A percentile compares a stretch with the other conserved stretches of the same genome.
Conservation (phyloP, 2,888 invertebrate species). For the Amphipoea lucens region DNA sequence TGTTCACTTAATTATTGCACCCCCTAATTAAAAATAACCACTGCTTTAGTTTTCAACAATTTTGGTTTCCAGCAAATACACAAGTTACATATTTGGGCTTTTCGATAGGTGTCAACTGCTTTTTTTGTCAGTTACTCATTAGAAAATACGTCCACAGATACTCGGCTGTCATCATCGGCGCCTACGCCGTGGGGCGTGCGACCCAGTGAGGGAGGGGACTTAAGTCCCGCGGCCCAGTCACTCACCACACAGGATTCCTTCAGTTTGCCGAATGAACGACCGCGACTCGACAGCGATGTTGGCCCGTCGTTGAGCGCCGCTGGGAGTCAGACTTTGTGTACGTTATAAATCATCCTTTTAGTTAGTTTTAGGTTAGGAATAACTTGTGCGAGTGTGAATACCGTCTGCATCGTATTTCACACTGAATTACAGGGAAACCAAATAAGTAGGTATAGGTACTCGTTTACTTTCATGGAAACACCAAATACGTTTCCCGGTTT, state of each 20-base stretch:
- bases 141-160: conserved; percentile 65
- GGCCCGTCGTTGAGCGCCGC: conserved; percentile 88
- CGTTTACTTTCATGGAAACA: conserved; percentile 7
- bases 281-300: conserved; percentile 87
- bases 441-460: not conserved
- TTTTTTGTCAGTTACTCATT: conserved; percentile 11
- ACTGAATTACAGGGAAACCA: conserved; percentile 8
- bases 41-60: conserved; percentile 15
- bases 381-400: not conserved
- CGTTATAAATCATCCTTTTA: conserved; percentile 27
- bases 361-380: not conserved
- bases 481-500: not conserved
- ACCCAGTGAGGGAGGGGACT: conserved; percentile 67
- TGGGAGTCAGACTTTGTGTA: conserved; percentile 86
- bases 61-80: not conserved
- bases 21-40: not conserved
- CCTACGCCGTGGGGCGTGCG: conserved; percentile 79
- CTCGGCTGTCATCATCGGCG: conserved; percentile 84
- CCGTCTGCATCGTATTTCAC: not conserved
- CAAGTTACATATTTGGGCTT: not conserved
- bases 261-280: conserved; percentile 72
- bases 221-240: conserved; percentile 80
- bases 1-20: not conserved
- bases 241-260: conserved; percentile 79
- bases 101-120: not conserved